These are phyloP conservation scores for Nomada hirtipes DNA, from an alignment of 2,888 invertebrate genomes.

Conservation along the genomic window DNA sequence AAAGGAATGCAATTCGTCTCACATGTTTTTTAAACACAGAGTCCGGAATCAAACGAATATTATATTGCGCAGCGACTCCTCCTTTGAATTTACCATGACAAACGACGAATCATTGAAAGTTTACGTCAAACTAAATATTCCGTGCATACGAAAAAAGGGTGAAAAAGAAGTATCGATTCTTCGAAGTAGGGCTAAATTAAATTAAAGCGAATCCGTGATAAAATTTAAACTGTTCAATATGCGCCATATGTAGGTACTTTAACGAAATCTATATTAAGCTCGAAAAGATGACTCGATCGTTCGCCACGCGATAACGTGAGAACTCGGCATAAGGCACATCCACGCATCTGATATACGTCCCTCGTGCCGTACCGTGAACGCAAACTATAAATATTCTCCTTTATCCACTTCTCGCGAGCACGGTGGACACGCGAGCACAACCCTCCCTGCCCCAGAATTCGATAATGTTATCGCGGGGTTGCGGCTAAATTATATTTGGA, in stretches of 20 bases:
- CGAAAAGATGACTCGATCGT: conserved; percentile 56
- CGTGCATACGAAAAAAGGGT: too few relatives aligned
- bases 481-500: conserved; percentile 46
- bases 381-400: conserved; percentile 69
- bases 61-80: too few relatives aligned
- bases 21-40: too few relatives aligned
- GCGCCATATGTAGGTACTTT: not conserved
- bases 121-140: too few relatives aligned
- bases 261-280: conserved; percentile 54
- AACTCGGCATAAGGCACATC: conserved; percentile 66
- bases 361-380: conserved; percentile 60
- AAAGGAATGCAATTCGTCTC: too few relatives aligned
- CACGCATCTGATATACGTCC: conserved; percentile 62
- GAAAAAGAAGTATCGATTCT: too few relatives aligned
- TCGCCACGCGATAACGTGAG: conserved; percentile 73
- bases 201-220: not conserved
- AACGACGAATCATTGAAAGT: too few relatives aligned
- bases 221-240: conserved; percentile 12
- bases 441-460: conserved; percentile 34
- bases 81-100: too few relatives aligned
- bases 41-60: too few relatives aligned
- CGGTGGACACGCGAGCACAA: conserved; percentile 52
- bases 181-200: not conserved
- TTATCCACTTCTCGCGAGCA: conserved; percentile 59
- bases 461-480: conserved; percentile 58